These are phyloP conservation scores for Sinocyclocheilus anshuiensis DNA, from an alignment of 2,113 vertebrate species.

Conservation along the genomic window DNA sequence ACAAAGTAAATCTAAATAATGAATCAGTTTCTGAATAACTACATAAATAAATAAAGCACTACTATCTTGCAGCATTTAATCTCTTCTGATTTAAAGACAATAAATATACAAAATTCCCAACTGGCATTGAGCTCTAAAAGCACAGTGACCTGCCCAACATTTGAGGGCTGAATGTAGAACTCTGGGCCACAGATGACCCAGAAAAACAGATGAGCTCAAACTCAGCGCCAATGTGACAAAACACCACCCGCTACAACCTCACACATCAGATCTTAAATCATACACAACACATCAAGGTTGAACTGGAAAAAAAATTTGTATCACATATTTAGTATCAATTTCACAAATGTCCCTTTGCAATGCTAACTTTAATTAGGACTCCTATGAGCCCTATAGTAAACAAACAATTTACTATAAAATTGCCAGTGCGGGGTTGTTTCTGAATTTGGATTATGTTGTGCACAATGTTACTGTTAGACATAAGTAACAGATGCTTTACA, in stretches of 20 bases:
- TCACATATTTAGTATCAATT: too few species aligned
- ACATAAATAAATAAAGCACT: constrained; percentile 14
- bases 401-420: not conserved
- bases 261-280: constrained; percentile 12
- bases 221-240: constrained; percentile 54
- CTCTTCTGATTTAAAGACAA: constrained; percentile 9
- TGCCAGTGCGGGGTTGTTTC: not conserved
- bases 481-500: not conserved
- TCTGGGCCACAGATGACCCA: constrained; percentile 67
- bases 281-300: not conserved
- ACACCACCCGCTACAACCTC: constrained; percentile 42
- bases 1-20: not conserved
- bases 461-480: not conserved
- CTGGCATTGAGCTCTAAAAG: constrained; percentile 22
- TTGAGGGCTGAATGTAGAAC: constrained; percentile 54
- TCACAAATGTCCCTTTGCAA: not conserved
- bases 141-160: constrained; percentile 58
- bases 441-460: not conserved
- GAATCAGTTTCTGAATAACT: constrained; percentile 18
- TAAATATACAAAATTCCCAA: constrained; percentile 30
- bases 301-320: too few species aligned
- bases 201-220: constrained; percentile 61
- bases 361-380: not conserved
- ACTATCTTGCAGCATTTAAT: not conserved
- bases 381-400: not conserved